Base-by-base conservation (phyloP, 2,113 vertebrate species). In the Physeter macrocephalus region DNA sequence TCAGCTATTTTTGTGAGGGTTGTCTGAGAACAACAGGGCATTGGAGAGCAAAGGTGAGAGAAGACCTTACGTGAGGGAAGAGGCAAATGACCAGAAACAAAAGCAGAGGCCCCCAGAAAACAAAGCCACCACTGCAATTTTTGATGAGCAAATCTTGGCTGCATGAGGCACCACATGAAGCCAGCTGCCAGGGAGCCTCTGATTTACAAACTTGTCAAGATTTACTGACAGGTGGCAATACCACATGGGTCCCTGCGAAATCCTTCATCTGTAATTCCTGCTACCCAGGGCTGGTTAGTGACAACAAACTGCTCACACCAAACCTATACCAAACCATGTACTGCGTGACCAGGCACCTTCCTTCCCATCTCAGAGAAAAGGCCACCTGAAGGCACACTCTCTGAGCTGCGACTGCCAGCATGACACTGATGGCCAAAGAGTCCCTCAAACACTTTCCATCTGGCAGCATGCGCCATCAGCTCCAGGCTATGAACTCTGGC, bases 141-240 rank as follows among this genome's bases (percentile, higher is more conserved):
- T 54, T 96, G 92, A 84, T 93, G 78, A 96, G 82, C 66, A 81
- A 93, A 88, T 64, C 29, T 49, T 72, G 92, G 74, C 46, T 98
- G 80, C 29, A 34, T 86, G 90, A 88, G 67, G 95, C 10, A 39
- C 52, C 75, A 46, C 62, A 52, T 11, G 14, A 97, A 93, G 93
- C 84, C 95, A 97, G 93, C 95, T 98, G 94, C 82, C 78, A 91
- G 82, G 8, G 87, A 97, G 89, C 89, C 31, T 94, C 31, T 1
- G 1, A 96, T 97, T 98, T 97, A 96, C 92, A 98, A 95, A 97
- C 93, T 94, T 92, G 97, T 97, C 92, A 81, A 75, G 84, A 95
- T 98, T 96, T 97, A 98, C 8, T 97, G 97, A 96, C 96, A 98
- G 95, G 93, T 89, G 86, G 95, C 52, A 97, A 96, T 95, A 87